Evolutionary conservation across 2,888 invertebrate species (phyloP), one percentile per base, ranked within the genome.

Genomic region (Mesopsocus fuscifrons): DNA sequence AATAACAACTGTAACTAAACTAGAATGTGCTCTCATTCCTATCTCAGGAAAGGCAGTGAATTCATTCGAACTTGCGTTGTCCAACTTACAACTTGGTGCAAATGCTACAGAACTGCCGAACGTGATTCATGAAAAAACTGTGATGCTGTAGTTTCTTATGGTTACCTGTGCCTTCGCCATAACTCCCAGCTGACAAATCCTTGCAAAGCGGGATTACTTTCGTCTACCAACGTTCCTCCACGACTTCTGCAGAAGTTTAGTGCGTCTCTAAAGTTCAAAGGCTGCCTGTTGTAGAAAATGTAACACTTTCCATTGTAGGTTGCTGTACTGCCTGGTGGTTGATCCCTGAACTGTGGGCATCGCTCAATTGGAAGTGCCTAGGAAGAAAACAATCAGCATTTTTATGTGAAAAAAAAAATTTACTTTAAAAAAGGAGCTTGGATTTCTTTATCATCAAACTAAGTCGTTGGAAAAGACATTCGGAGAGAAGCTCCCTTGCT

Each of bases 221-320:
- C 89, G 54, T 88, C 85, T 3, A 91, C 82, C 23, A 91, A 62
- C 0, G 84, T 80, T 0, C 88, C 87, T 3, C 85, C 87, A 11
- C 88, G 69, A 1, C 74, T 68, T 31, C 78, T 72, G 55, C 91
- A 91, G 61, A 83, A 85, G 0, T 72, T 66, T 6, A 84, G 61
- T 0, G 89, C 78, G 41, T 87, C 84, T 38, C 77, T 67, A 62
- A 89, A 85, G 51, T 71, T 73, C 48, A 79, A 60, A 0, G 85
- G 87, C 55, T 88, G 85, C 9, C 83, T 68, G 57, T 85, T 84
- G 63, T 91, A 88, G 67, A 91, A 91, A 47, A 88, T 84, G 61
- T 91, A 91, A 57, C 91, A 91, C 64, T 89, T 91, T 47, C 91
- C 89, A 54, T 91, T 89, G 65, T 91, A 91, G 0, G 89, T 89